Conservation (phyloP, 2,888 invertebrate species). For the Lutraria lutraria region DNA sequence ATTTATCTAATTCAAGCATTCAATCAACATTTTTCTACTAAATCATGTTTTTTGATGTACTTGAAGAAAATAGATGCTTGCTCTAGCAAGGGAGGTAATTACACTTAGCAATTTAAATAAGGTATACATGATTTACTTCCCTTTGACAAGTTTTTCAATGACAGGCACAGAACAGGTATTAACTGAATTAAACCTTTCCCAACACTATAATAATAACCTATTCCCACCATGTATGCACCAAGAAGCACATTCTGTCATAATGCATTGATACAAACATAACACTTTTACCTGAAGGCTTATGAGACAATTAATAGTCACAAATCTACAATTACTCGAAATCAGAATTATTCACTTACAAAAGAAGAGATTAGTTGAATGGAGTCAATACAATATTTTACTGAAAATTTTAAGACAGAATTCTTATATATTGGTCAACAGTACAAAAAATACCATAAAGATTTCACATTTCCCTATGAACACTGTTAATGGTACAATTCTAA, state of each 20-base stretch:
- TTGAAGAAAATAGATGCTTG: neutral
- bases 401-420: too few species aligned
- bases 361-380: neutral
- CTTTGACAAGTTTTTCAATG: neutral
- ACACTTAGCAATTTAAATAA: neutral
- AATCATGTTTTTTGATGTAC: too few species aligned
- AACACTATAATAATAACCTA: neutral
- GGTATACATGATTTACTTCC: neutral
- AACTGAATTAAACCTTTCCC: neutral
- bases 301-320: neutral
- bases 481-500: neutral
- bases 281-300: slow-evolving; percentile 9
- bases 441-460: too few species aligned
- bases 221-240: neutral
- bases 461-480: neutral
- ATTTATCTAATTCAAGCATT: too few species aligned
- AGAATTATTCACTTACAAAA: neutral
- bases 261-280: neutral
- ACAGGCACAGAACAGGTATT: too few species aligned
- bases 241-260: neutral
- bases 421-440: too few species aligned
- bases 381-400: too few species aligned
- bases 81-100: neutral
- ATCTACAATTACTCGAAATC: slow-evolving; percentile 19
- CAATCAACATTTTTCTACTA: too few species aligned